Evolutionary conservation across 2,888 invertebrate genomes (phyloP), one percentile per base, ranked within the genome.

Genomic region (Hypena proboscidalis): DNA sequence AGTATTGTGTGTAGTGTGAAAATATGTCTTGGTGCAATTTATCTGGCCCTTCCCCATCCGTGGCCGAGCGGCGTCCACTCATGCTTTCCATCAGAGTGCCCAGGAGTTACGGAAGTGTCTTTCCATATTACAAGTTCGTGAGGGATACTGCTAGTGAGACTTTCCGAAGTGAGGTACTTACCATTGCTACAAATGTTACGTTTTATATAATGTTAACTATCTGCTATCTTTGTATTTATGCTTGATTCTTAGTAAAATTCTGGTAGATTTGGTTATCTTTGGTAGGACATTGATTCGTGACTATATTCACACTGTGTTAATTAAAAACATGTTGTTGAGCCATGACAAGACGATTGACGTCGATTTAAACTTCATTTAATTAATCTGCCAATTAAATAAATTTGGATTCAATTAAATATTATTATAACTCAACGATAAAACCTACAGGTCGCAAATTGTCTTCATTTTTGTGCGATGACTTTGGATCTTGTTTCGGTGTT

Each of bases 111-210:
- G 94, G 94, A 26, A 93, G 93, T 33, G 75, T 93, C 29, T 91
- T 93, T 52, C 92, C 93, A 0, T 93, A 93, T 71, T 93, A 93
- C 75, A 92, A 92, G 63, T 93, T 93, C 68, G 84, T 93, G 58
- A 92, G 84, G 64, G 87, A 90, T 44, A 84, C 92, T 5, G 72
- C 82, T 15, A 82, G 77, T 45, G 85, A 87, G 45, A 73, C 84
- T 8, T 58, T 82, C 43, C 70, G 67, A 22, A 74, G 70, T 60
- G 86, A 87, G 86, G 87, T 86, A 78, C 31, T 37, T 31, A 1
- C 5, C 20, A 25, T 23, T 36, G 4, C 20, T 31, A n/a, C n/a
- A n/a, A n/a, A n/a, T n/a, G n/a, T n/a, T n/a, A n/a, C n/a, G n/a
- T n/a, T n/a, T n/a, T n/a, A n/a, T n/a, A n/a, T n/a, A 7, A 3